A percentile compares a stretch with the other conserved stretches of the same genome.
Evolutionary conservation across 2,113 vertebrate genomes (phyloP).

Genomic region (Megaceryle torquata): DNA sequence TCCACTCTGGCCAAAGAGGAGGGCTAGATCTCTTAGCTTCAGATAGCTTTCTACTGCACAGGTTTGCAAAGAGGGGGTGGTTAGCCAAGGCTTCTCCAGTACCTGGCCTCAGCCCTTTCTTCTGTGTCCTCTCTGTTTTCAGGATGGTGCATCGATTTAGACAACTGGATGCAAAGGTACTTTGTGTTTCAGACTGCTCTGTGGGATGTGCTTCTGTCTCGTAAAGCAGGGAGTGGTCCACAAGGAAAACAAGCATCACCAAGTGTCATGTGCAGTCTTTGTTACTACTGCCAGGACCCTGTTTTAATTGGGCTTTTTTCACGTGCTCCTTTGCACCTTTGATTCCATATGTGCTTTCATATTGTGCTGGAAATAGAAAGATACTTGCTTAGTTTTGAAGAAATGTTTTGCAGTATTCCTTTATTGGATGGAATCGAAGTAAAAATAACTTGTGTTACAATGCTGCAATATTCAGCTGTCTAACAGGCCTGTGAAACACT

Average conservation of each 20-base stretch:
- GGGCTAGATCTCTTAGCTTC: neutral
- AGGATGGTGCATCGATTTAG: conserved; percentile 75
- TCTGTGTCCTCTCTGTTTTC: neutral
- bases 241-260: neutral
- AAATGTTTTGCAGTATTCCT: neutral
- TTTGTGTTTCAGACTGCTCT: neutral
- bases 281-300: neutral
- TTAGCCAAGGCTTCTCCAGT: neutral
- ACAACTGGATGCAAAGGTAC: conserved; percentile 79
- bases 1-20: neutral
- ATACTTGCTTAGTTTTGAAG: neutral
- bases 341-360: neutral
- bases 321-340: neutral
- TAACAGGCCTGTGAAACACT: neutral
- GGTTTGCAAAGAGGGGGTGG: accelerated
- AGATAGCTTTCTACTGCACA: neutral
- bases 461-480: neutral
- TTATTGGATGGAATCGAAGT: neutral
- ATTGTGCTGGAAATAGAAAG: neutral
- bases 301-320: neutral
- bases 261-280: neutral
- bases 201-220: neutral
- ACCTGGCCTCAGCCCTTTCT: neutral
- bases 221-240: neutral
- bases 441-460: neutral